Evolutionary conservation across 2,797 vertebrate species (phyloP), one percentile per base, ranked within the genome.

Genomic region (Tolypeutes matacus): DNA sequence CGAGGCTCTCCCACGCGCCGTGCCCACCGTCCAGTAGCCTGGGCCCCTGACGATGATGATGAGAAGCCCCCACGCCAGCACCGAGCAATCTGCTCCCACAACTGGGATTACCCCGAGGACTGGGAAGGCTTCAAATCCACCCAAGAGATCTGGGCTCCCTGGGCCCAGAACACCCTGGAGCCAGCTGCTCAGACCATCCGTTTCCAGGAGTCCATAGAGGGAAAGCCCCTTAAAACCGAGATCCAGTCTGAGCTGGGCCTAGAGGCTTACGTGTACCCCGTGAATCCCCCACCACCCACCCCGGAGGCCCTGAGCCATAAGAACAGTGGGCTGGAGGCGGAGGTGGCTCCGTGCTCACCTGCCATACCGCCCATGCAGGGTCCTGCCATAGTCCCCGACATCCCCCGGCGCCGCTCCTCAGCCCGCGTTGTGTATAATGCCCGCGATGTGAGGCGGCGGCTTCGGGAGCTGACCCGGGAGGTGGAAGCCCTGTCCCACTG

Each of bases 221-320:
- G 11, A 67, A 90, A 51, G 13, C 90, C 96, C 27, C 75, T 93
- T 77, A 96, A 89, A 82, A 46, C 49, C 21, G 93, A 96, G 13
- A 31, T 93, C 36, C 34, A 1, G 23, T 96, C 97, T 1, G 91
- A 97, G n/a, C 88, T 94, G 39, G 87, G 80, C 73, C 86, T 96
- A 7, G 86, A 97, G 86, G 97, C 97, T 84, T 97, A 93, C 0
- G 96, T 97, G 27, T 96, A 97, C 39, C 93, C 97, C 2, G 96
- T 97, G 80, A 97, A 97, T n/a, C 96, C 97, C 9, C 93, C 91
- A 2, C 83, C 95, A 39, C 69, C 83, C 7, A 60, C 77, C 65
- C 76, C 91, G 0, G 94, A 97, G 82, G 67, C 58, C 56, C 76
- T 25, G 23, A 65, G 64, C 89, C 86, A 82, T 27, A 96, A 27